Evolutionary conservation across 1,140 invertebrate genomes (phyloP), one percentile per base, ranked within the genome.

Genomic region (Heliconius hermathena): DNA sequence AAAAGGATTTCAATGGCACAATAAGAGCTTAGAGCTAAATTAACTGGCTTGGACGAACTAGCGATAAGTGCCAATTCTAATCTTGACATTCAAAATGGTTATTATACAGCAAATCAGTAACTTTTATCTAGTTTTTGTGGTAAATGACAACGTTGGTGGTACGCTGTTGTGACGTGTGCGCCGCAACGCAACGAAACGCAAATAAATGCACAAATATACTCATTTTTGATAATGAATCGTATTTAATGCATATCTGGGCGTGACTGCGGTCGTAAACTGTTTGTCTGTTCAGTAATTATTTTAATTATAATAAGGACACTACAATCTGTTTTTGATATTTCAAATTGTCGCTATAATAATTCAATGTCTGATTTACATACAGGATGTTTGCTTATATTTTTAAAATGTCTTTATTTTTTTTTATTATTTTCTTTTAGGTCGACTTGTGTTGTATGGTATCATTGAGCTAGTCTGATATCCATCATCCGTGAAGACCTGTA

Each of bases 221-320:
- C 90, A 94, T 93, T 93, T 94, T 94, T 94, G 85, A 92, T 93
- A 93, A 94, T 92, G 90, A 94, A 90, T 92, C 81, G 87, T 80
- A 81, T 85, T 84, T 86, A 89, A 92, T 89, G 88, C 87, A 85
- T 90, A 89, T 87, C 87, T 94, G 91, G 86, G 86, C 87, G 86
- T 94, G 91, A 93, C 88, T 93, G 92, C 91, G 92, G 92, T 92
- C 83, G 87, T 88, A 85, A 88, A 89, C 86, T 85, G 88, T 90
- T 87, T 87, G 88, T 89, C 86, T 82, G 84, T 87, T 85, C 84
- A 71, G 87, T 91, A 92, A 93, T 93, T 92, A 93, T 91, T 92
- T 91, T 90, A 91, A 92, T 91, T 92, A 91, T 91, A 89, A 89
- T 87, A 85, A 86, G 85, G 84, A 88, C 81, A 82, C 81, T 82